Conservation (phyloP, 2,113 vertebrate genomes). For the human (Homo sapiens) region GRCh38 chr4:17794501-17795000, state of each 20-base stretch:
- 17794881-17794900: background rate
- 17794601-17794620: background rate
- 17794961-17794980: background rate
- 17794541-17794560: background rate
- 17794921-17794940: background rate
- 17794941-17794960: background rate
- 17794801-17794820: background rate
- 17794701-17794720: background rate
- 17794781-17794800: background rate
- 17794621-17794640: background rate
- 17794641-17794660: background rate
- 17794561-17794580: background rate
- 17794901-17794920: background rate
- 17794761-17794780: background rate
- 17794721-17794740: background rate
- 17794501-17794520: background rate
- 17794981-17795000: background rate
- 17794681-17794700: background rate
- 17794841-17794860: background rate
- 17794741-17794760: background rate
- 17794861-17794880: background rate
- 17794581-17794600: background rate
- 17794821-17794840: conserved; percentile 10
- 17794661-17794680: background rate
- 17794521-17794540: conserved; percentile 37